A percentile compares a stretch with the other conserved stretches of the same genome.
Evolutionary conservation across 2,888 invertebrate genomes (phyloP).

Genomic region (Tenthredo mesomela): DNA sequence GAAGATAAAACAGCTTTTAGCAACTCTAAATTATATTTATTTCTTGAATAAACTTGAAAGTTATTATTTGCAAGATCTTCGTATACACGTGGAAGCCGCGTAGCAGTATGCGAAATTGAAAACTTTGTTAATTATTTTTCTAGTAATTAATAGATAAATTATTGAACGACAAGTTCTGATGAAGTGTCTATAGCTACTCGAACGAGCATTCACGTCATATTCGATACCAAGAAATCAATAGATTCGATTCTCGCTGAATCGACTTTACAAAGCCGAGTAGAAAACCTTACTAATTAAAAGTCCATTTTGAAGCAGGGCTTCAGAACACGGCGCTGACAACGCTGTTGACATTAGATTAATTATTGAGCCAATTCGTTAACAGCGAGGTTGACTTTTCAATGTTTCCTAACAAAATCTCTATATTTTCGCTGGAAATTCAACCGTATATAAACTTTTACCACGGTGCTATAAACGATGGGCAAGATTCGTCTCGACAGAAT

Average conservation of each 20-base stretch:
- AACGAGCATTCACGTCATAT: background rate
- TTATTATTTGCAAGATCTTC: background rate
- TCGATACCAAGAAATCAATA: background rate
- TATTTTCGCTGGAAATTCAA: background rate
- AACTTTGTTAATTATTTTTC: background rate
- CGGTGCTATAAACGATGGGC: background rate
- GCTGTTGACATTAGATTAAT: constrained; percentile 38
- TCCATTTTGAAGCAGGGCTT: constrained; percentile 12
- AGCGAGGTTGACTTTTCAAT: constrained; percentile 11
- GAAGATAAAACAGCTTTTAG: background rate
- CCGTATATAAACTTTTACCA: background rate
- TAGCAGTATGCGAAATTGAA: background rate
- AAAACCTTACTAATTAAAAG: constrained; percentile 31
- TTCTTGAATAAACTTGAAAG: background rate
- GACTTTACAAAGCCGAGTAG: background rate
- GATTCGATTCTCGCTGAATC: background rate
- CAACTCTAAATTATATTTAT: background rate
- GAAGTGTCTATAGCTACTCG: background rate
- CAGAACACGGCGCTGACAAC: constrained; percentile 31
- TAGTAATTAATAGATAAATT: background rate
- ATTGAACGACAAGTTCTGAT: background rate
- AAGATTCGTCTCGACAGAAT: background rate
- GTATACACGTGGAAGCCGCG: background rate
- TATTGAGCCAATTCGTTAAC: constrained; percentile 17
- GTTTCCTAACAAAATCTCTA: constrained; percentile 4